Evolutionary conservation across 2,797 vertebrate genomes (phyloP).

Genomic region (Lutra lutra): DNA sequence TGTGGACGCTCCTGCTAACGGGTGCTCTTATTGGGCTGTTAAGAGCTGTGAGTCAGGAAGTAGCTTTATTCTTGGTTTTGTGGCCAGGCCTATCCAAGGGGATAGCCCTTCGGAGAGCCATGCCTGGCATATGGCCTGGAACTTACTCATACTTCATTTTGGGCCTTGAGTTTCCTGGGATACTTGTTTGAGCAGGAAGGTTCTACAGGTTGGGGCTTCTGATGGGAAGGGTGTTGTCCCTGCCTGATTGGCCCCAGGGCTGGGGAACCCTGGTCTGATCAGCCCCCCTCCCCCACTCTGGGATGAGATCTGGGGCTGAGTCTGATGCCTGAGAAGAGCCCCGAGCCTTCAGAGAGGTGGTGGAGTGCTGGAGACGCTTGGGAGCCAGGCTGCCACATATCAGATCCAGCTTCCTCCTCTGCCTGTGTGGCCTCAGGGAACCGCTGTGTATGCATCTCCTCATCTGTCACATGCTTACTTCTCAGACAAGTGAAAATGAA

Average conservation of each 20-base stretch:
- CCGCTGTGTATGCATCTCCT: neutral
- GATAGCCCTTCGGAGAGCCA: neutral
- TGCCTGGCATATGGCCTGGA: neutral
- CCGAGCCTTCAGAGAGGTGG: neutral
- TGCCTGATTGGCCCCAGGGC: neutral
- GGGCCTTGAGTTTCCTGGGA: neutral
- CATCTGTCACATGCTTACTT: neutral
- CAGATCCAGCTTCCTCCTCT: neutral
- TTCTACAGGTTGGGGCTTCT: neutral
- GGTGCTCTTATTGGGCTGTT: neutral
- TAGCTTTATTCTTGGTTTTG: neutral
- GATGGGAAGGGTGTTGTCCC: neutral
- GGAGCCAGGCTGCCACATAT: neutral
- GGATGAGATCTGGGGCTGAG: neutral
- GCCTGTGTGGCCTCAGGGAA: neutral
- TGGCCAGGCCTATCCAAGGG: neutral
- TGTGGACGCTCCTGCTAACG: rapidly evolving
- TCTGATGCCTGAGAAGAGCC: neutral
- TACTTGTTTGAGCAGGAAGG: neutral
- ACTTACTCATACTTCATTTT: neutral
- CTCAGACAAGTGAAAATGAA: neutral
- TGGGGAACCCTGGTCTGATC: neutral
- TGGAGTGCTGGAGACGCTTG: neutral
- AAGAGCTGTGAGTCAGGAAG: neutral
- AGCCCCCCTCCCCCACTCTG: neutral